Percentiles rank a stretch among this genome's conserved stretches.
Conservation (phyloP, 2,888 invertebrate species). For the Mythimna ferrago region DNA sequence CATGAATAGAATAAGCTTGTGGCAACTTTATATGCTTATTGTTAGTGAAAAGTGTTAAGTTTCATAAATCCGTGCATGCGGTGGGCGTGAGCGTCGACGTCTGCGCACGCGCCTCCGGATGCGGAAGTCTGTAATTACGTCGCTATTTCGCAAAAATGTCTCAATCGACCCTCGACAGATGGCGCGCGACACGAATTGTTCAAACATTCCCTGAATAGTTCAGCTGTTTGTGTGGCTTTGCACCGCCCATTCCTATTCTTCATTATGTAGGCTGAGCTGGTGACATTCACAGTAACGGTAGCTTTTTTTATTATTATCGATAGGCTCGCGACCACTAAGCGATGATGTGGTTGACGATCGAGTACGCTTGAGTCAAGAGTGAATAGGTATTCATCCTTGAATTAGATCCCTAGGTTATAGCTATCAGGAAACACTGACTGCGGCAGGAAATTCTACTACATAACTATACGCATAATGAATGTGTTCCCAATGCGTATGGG, state of each 20-base stretch:
- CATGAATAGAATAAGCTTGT: conserved; percentile 43
- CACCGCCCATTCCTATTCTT: conserved; percentile 77
- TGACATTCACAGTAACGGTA: conserved; percentile 34
- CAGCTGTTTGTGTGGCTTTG: conserved; percentile 80
- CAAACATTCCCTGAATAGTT: conserved; percentile 84
- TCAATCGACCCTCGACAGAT: conserved; percentile 87
- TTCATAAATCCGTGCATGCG: conserved; percentile 76
- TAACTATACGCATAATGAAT: too few relatives aligned
- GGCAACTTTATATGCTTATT: conserved; percentile 57
- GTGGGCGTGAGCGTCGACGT: conserved; percentile 81
- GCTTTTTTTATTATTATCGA: neutral
- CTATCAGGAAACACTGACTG: too few relatives aligned
- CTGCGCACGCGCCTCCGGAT: conserved; percentile 88
- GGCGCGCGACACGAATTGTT: conserved; percentile 82
- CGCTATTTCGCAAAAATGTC: conserved; percentile 89
- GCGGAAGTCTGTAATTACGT: conserved; percentile 88
- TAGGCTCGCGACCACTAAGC: too few relatives aligned
- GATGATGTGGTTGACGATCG: too few relatives aligned
- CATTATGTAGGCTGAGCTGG: conserved; percentile 38
- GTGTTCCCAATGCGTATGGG: too few relatives aligned
- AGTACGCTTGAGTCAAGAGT: too few relatives aligned
- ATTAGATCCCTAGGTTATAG: too few relatives aligned
- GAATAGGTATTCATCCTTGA: too few relatives aligned
- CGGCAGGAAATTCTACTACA: too few relatives aligned
- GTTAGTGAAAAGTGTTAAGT: conserved; percentile 76